phyloP scores from a whole-genome alignment of 2,797 vertebrate genomes.

The Falco peregrinus region DNA sequence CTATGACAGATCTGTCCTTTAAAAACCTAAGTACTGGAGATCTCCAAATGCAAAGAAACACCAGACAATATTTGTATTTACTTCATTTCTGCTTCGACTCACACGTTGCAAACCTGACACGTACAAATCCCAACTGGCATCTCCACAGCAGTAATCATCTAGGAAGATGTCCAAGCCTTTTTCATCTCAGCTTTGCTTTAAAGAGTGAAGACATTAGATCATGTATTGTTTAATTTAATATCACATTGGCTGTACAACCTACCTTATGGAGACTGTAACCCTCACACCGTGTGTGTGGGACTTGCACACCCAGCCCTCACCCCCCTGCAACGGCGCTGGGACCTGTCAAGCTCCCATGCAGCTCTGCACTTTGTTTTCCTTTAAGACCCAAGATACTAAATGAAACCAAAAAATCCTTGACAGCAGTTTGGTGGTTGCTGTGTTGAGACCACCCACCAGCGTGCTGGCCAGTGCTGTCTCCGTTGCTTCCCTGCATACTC shows the following conservation, averaged over 20 bases:
- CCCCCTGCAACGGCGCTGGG: neutral
- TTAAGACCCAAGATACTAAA: neutral
- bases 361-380: neutral
- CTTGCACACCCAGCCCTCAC: neutral
- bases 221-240: neutral
- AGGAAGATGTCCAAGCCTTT: neutral
- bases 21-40: neutral
- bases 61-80: neutral
- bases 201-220: neutral
- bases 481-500: rapidly evolving
- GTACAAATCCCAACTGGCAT: neutral
- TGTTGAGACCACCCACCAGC: neutral
- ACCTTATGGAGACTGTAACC: rapidly evolving
- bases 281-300: neutral
- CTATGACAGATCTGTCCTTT: neutral
- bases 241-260: neutral
- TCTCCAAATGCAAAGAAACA: neutral
- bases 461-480: neutral
- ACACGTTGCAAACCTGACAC: neutral
- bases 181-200: neutral
- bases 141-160: neutral
- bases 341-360: neutral
- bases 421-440: neutral
- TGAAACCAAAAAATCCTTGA: neutral
- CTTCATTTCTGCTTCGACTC: neutral